Conservation (phyloP, 2,113 vertebrate species). For the Caretta caretta region DNA sequence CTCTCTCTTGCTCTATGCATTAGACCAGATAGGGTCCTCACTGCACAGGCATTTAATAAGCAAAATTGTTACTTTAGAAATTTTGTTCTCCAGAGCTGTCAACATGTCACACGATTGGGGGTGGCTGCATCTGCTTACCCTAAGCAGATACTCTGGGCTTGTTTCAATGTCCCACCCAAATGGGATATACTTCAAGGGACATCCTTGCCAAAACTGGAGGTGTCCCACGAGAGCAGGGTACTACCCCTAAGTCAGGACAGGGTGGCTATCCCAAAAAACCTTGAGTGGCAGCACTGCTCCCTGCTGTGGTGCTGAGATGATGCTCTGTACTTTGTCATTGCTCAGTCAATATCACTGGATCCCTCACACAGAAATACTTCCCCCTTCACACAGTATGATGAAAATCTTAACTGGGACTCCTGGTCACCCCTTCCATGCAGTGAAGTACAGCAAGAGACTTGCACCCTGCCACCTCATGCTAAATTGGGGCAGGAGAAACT, state of each 20-base stretch:
- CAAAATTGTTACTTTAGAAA: neutral
- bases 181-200: neutral
- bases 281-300: neutral
- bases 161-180: neutral
- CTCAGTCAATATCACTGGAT: neutral
- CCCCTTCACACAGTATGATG: neutral
- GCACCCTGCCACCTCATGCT: neutral
- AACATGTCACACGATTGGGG: neutral
- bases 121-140: neutral
- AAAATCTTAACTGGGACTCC: neutral
- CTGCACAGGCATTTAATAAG: neutral
- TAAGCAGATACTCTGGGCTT: neutral
- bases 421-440: neutral
- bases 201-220: neutral
- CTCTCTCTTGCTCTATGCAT: neutral
- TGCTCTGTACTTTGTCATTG: neutral
- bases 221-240: neutral
- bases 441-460: neutral
- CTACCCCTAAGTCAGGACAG: neutral
- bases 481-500: neutral
- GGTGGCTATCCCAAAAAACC: neutral
- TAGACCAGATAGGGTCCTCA: neutral
- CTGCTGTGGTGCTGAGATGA: too few relatives aligned
- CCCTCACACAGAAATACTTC: neutral
- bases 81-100: fast-evolving